A percentile compares a stretch with the other conserved stretches of the same genome.
Conservation (phyloP, 2,888 invertebrate species). For the Euzophera pinguis region DNA sequence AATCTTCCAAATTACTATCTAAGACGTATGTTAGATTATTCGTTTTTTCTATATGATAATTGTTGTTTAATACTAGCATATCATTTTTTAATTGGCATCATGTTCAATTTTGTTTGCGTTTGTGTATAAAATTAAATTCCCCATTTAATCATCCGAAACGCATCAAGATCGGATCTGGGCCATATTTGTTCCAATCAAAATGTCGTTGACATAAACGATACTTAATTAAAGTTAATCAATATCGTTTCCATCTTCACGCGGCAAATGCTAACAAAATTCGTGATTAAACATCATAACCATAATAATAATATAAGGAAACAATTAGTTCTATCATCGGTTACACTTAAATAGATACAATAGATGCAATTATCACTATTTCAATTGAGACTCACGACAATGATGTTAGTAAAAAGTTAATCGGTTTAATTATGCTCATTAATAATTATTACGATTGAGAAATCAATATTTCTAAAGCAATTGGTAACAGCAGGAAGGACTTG, state of each 20-base stretch:
- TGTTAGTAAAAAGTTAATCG: slow-evolving; percentile 23
- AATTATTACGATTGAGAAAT: slow-evolving; percentile 46
- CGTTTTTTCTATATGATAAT: no score
- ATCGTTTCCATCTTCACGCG: neutral
- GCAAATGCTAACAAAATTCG: neutral
- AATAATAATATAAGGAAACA: slow-evolving; percentile 51
- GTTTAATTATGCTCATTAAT: slow-evolving; percentile 19
- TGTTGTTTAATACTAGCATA: no score
- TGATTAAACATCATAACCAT: slow-evolving; percentile 9
- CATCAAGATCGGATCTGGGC: slow-evolving; percentile 8
- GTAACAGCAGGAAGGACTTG: slow-evolving; percentile 36
- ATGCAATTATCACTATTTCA: slow-evolving; percentile 49
- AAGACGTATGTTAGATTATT: no score
- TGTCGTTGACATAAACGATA: slow-evolving; percentile 1
- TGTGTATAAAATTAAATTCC: neutral
- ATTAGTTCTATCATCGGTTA: slow-evolving; percentile 53
- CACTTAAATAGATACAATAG: slow-evolving; percentile 54
- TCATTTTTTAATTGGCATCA: no score
- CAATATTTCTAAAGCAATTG: slow-evolving; percentile 27
- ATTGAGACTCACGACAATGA: slow-evolving; percentile 37
- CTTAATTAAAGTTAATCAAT: slow-evolving; percentile 4
- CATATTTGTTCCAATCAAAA: slow-evolving; percentile 8
- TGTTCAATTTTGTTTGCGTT: no score
- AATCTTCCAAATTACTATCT: slow-evolving; percentile 11
- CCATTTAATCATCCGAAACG: neutral